Evolutionary conservation across 2,888 invertebrate genomes (phyloP).

Genomic region (Plagodis pulveraria): DNA sequence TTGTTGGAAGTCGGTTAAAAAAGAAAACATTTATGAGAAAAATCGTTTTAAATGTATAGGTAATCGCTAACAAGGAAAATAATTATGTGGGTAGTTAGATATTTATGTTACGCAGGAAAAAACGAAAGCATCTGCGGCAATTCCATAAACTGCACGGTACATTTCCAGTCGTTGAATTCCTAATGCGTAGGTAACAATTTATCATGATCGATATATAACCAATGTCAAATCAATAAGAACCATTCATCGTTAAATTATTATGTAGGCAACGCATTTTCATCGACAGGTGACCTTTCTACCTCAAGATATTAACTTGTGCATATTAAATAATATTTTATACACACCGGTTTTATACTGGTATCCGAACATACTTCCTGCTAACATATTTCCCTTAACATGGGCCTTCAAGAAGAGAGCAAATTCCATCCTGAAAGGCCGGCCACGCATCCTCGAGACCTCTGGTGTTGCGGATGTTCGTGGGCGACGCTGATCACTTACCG

Average conservation of each 20-base stretch:
- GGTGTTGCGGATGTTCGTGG: too few relatives aligned
- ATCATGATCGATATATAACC: constrained; percentile 59
- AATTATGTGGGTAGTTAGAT: too few relatives aligned
- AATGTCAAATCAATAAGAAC: constrained; percentile 73
- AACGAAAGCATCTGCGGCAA: constrained; percentile 7
- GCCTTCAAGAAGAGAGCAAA: too few relatives aligned
- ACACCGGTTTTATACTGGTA: background rate
- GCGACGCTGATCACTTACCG: too few relatives aligned
- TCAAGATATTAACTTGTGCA: constrained; percentile 30
- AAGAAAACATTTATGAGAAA: too few relatives aligned
- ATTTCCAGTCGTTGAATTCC: constrained; percentile 12
- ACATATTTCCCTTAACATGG: too few relatives aligned
- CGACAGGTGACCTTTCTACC: constrained; percentile 42
- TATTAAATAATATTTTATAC: constrained; percentile 5
- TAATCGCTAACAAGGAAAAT: too few relatives aligned
- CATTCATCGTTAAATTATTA: constrained; percentile 56
- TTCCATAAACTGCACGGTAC: constrained; percentile 13
- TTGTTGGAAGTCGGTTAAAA: background rate
- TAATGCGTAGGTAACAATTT: constrained; percentile 39
- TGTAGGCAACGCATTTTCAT: constrained; percentile 56
- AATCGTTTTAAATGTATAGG: too few relatives aligned
- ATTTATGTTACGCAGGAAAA: constrained; percentile 2
- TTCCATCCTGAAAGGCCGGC: too few relatives aligned
- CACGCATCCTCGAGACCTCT: too few relatives aligned
- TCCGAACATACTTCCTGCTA: too few relatives aligned